phyloP scores from a whole-genome alignment of 92 coral and sea anemone genomes.

The Palythoa heliodiscus region DNA sequence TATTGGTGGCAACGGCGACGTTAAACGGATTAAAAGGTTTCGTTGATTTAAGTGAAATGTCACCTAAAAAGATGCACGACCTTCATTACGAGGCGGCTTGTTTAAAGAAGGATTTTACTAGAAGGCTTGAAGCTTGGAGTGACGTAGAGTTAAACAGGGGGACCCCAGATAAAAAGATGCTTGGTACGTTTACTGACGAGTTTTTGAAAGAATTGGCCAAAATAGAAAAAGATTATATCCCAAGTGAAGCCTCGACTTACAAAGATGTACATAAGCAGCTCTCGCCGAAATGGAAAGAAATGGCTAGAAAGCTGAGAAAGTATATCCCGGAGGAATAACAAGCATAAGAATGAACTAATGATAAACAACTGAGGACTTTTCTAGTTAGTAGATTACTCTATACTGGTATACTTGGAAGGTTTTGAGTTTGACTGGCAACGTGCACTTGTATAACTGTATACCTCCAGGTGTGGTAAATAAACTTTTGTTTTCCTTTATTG shows the following conservation, averaged over 20 bases:
- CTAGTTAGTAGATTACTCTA: no score
- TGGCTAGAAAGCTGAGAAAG: background rate
- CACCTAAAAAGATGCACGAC: background rate
- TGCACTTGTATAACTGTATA: no score
- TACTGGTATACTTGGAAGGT: no score
- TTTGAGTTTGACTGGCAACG: no score
- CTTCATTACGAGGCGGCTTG: conserved; percentile 7
- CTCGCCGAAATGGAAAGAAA: background rate
- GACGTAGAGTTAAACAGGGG: background rate
- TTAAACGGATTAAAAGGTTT: background rate
- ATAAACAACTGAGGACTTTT: no score
- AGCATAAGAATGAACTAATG: no score
- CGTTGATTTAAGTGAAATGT: background rate
- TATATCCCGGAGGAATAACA: background rate
- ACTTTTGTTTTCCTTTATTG: no score
- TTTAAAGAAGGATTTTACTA: background rate
- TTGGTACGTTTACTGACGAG: background rate
- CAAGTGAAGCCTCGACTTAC: background rate
- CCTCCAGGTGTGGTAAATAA: no score
- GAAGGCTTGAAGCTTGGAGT: background rate
- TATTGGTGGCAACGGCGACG: background rate
- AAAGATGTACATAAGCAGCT: background rate
- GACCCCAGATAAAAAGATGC: no score
- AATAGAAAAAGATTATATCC: background rate
- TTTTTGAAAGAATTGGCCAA: background rate